Conservation (phyloP, 2,888 invertebrate genomes). For the Ormyrus thymus region DNA sequence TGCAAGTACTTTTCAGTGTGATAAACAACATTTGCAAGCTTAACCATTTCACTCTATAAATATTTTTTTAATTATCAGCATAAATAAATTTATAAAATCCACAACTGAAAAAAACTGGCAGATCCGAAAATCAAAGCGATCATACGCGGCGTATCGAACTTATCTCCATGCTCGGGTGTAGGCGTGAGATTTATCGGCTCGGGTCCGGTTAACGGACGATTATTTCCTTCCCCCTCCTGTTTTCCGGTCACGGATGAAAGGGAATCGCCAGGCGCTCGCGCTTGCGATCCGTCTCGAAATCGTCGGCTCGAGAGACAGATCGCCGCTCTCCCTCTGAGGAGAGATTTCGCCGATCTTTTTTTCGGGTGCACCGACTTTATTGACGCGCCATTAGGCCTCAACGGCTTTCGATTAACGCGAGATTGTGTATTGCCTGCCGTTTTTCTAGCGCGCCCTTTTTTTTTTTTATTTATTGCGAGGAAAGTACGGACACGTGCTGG, state of each 20-base stretch:
- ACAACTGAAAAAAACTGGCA: no score
- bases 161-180: not conserved
- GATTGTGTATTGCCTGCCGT: not conserved
- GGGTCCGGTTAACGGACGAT: conserved; percentile 33
- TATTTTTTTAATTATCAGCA: no score
- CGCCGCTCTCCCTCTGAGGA: not conserved
- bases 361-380: not conserved
- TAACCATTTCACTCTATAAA: no score
- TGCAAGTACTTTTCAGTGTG: no score
- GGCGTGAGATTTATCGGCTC: conserved; percentile 29
- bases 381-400: conserved; percentile 2
- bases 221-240: conserved; percentile 28
- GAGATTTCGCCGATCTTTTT: not conserved
- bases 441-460: no score
- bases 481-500: not conserved
- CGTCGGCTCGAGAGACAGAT: conserved; percentile 14
- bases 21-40: no score
- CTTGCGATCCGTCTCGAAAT: conserved; percentile 20
- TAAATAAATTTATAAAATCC: no score
- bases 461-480: no score
- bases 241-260: conserved; percentile 27
- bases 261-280: not conserved
- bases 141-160: not conserved
- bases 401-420: conserved; percentile 13
- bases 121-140: no score